phyloP scores from a whole-genome alignment of 1,140 invertebrate species.

The Dendrolimus punctatus region DNA sequence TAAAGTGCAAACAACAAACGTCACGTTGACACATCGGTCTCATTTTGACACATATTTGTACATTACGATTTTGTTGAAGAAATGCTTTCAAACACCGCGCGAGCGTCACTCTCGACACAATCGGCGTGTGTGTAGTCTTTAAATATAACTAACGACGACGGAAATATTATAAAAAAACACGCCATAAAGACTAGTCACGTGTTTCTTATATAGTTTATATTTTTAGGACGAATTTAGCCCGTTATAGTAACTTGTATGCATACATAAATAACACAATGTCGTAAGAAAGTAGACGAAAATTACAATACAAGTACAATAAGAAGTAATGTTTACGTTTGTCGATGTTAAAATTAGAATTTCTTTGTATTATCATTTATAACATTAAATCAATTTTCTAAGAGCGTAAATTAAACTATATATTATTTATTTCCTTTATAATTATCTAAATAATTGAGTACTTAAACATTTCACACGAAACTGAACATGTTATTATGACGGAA shows the following conservation, averaged over 20 bases:
- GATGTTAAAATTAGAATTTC: slow-evolving; percentile 4
- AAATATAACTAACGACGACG: not conserved
- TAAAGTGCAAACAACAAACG: no score
- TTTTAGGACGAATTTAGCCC: no score
- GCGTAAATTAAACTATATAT: slow-evolving; percentile 2
- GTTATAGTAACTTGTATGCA: no score
- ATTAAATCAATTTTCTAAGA: slow-evolving; percentile 1
- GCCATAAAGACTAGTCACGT: slow-evolving; percentile 15
- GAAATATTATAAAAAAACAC: slow-evolving; percentile 1
- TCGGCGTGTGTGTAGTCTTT: not conserved
- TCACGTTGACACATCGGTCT: slow-evolving; percentile 1
- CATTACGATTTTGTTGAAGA: slow-evolving; percentile 22
- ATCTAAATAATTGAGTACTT: no score
- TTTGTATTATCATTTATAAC: not conserved
- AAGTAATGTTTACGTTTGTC: slow-evolving; percentile 21
- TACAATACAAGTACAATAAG: no score
- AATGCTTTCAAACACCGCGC: slow-evolving; percentile 1
- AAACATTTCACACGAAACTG: no score
- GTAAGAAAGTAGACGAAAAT: no score
- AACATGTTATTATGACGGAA: slow-evolving; percentile 24
- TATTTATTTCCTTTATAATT: no score
- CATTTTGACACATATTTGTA: slow-evolving; percentile 39
- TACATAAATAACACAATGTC: no score
- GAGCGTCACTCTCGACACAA: not conserved
- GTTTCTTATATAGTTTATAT: slow-evolving; percentile 1